Conservation (phyloP, 2,888 invertebrate species). For the Mayetiola destructor region DNA sequence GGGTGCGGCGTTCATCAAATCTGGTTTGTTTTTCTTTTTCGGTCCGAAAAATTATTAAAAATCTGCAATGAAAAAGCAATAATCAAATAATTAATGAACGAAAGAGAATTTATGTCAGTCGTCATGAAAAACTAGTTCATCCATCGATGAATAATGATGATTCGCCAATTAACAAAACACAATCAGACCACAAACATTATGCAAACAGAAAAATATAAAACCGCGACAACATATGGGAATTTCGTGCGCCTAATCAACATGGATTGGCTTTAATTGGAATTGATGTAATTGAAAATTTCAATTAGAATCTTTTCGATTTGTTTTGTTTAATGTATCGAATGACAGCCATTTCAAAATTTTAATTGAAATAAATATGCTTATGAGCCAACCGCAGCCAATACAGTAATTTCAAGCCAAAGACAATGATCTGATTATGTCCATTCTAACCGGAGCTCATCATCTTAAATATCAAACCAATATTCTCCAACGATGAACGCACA, state of each 20-base stretch:
- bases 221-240: not conserved
- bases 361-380: slow-evolving; percentile 6
- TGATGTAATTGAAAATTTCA: not conserved
- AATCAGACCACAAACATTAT: not conserved
- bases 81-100: not conserved
- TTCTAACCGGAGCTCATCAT: not conserved
- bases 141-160: too few species aligned
- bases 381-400: not conserved
- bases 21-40: not conserved
- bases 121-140: not conserved
- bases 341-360: not conserved
- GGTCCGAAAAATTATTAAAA: not conserved
- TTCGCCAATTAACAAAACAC: too few species aligned
- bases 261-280: too few species aligned
- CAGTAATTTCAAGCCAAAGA: not conserved
- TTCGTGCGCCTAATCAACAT: not conserved
- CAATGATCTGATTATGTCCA: slow-evolving; percentile 6
- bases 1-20: not conserved
- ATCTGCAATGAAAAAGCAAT: not conserved
- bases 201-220: not conserved
- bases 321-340: too few species aligned
- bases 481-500: too few species aligned
- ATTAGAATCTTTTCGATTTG: too few species aligned
- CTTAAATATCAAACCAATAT: too few species aligned
- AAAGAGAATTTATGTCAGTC: not conserved